phyloP scores from a whole-genome alignment of 2,888 invertebrate species.

The Thecocarcelia acutangulata region DNA sequence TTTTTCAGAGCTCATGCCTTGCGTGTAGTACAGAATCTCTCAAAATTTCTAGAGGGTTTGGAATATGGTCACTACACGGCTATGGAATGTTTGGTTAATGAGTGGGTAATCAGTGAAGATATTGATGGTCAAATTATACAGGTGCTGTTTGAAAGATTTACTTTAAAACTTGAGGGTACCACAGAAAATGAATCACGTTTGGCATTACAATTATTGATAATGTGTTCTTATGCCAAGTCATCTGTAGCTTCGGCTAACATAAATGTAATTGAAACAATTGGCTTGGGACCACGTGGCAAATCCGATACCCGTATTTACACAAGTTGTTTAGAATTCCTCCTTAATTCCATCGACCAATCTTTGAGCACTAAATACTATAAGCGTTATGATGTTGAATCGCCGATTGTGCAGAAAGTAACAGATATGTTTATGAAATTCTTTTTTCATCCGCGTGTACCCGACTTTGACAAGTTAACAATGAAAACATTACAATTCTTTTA shows the following conservation, averaged over 20 bases:
- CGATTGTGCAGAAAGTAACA: constrained; percentile 77
- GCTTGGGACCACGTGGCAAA: constrained; percentile 83
- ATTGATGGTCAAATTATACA: constrained; percentile 84
- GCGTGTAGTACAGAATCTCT: constrained; percentile 84
- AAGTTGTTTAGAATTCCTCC: constrained; percentile 77
- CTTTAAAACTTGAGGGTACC: constrained; percentile 87
- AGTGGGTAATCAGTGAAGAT: constrained; percentile 84
- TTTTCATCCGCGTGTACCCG: constrained; percentile 80
- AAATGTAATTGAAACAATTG: constrained; percentile 87
- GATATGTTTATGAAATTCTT: constrained; percentile 82
- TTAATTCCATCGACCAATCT: constrained; percentile 78
- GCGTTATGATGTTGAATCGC: constrained; percentile 75
- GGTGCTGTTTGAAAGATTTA: constrained; percentile 92
- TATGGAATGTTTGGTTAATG: constrained; percentile 84
- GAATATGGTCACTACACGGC: constrained; percentile 84
- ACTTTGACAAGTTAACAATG: constrained; percentile 83
- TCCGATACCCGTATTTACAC: constrained; percentile 79
- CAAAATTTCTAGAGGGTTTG: constrained; percentile 83
- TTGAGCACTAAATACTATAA: constrained; percentile 78
- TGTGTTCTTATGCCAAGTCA: constrained; percentile 86
- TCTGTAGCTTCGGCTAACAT: constrained; percentile 86
- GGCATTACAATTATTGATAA: constrained; percentile 89
- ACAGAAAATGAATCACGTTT: constrained; percentile 87
- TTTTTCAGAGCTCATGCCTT: constrained; percentile 83
- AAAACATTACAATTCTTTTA: constrained; percentile 83